phyloP scores from a whole-genome alignment of 2,888 invertebrate species.

The Drosophila kanekoi region DNA sequence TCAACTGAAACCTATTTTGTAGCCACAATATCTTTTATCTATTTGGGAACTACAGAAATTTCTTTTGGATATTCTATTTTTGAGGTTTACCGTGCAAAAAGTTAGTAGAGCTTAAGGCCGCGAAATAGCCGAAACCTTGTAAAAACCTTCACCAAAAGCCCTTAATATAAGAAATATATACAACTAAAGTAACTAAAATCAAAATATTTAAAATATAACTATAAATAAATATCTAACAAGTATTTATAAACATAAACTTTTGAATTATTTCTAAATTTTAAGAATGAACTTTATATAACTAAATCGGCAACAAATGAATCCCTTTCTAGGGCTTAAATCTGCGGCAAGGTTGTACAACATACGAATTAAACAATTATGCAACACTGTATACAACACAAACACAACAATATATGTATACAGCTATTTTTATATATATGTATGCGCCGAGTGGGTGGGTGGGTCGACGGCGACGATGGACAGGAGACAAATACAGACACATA shows the following conservation, averaged over 20 bases:
- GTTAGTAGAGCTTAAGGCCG: constrained; percentile 13
- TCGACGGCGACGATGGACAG: constrained; percentile 9
- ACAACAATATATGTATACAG: constrained; percentile 17
- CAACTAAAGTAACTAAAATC: constrained; percentile 1
- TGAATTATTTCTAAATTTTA: not conserved
- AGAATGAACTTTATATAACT: not conserved
- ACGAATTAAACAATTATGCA: constrained; percentile 46
- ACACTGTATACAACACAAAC: constrained; percentile 44
- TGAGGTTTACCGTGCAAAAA: not conserved
- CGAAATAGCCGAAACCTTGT: not conserved
- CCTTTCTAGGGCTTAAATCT: constrained; percentile 33
- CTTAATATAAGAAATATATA: constrained; percentile 4
- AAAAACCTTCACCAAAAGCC: constrained; percentile 13
- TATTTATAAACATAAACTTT: too few relatives aligned
- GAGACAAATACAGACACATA: constrained; percentile 28
- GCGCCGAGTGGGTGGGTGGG: not conserved
- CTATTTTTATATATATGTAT: constrained; percentile 7
- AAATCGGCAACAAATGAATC: constrained; percentile 6
- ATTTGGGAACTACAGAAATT: not conserved
- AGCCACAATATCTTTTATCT: not conserved
- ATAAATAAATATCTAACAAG: not conserved
- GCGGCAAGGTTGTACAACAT: constrained; percentile 33
- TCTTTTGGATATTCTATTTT: not conserved
- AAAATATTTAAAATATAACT: constrained; percentile 6
- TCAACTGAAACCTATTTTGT: too few relatives aligned